Evolutionary conservation across 2,888 invertebrate species (phyloP), one percentile per base, ranked within the genome.

Genomic region (Urechis unicinctus): DNA sequence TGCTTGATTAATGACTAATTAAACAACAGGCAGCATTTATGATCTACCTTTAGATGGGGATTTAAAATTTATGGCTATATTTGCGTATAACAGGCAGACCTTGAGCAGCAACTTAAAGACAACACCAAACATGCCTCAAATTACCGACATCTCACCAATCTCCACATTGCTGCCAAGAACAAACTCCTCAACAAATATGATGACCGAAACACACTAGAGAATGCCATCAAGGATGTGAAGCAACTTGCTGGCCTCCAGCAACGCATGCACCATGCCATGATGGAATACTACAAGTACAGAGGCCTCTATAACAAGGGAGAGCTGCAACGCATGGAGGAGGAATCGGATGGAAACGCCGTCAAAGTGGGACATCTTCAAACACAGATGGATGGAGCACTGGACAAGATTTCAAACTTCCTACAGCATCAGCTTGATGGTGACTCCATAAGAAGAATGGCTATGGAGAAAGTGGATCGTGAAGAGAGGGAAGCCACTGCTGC

Each of bases 231-330:
- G 56, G 75, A 76, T 59, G 53, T 66, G 24, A 73, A 70, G 63
- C 70, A 74, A 73, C 57, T 74, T 41, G 66, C 69, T 55, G 63
- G 71, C 9, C 59, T 75, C 31, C 75, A 75, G 60, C 65, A 63
- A 52, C 62, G 69, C 43, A 69, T 75, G 67, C 72, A 73, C 46
- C 61, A 64, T 4, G 71, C 72, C 3, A 66, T 74, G 61, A 54
- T 63, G 50, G 71, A 70, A 48, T 75, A 73, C 56, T 72, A 70
- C 64, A 74, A 72, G 55, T 68, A 68, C 30, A 65, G 74, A 6
- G 71, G 73, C 1, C 60, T 71, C 50, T 74, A 70, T 58, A 73
- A 71, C 56, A 58, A 68, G 42, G 60, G 66, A 1, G 72, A 74
- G 55, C 63, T 75, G 30, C 58, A 60, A 1, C 64, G 69, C 24